These are phyloP conservation scores for Drosophila melanica DNA, from an alignment of 1,140 invertebrate genomes.

Conservation along the genomic window DNA sequence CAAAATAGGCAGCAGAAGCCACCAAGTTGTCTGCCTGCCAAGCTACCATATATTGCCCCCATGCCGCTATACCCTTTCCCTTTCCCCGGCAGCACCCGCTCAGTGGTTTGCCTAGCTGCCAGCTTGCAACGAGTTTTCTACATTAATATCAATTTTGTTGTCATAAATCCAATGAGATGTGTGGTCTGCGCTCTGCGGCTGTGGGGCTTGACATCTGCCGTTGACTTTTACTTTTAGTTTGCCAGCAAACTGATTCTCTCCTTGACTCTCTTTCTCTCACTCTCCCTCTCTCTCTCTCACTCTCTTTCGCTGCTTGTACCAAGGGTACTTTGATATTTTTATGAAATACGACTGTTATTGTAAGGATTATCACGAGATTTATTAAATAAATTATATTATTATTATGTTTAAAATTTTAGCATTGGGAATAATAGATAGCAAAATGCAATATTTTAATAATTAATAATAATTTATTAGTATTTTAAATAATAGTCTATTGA, in stretches of 20 bases:
- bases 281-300: too few species aligned
- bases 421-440: neutral
- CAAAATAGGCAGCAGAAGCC: slow-evolving; percentile 43
- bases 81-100: neutral
- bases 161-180: slow-evolving; percentile 77
- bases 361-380: neutral
- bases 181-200: slow-evolving; percentile 47
- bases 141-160: slow-evolving; percentile 81
- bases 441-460: too few species aligned
- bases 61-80: neutral
- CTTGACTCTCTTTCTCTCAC: neutral
- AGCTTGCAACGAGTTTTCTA: slow-evolving; percentile 53
- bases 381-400: too few species aligned
- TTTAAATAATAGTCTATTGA: too few species aligned
- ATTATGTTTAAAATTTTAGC: neutral
- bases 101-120: slow-evolving; percentile 38
- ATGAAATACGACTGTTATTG: neutral
- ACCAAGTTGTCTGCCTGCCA: slow-evolving; percentile 31
- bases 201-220: slow-evolving; percentile 38
- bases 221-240: slow-evolving; percentile 38
- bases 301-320: neutral
- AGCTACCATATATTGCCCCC: slow-evolving; percentile 25
- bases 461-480: too few species aligned
- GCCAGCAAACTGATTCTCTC: neutral
- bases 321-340: neutral